Evolutionary conservation across 2,113 vertebrate genomes (phyloP), one percentile per base, ranked within the genome.

Genomic region (Archocentrus centrarchus): DNA sequence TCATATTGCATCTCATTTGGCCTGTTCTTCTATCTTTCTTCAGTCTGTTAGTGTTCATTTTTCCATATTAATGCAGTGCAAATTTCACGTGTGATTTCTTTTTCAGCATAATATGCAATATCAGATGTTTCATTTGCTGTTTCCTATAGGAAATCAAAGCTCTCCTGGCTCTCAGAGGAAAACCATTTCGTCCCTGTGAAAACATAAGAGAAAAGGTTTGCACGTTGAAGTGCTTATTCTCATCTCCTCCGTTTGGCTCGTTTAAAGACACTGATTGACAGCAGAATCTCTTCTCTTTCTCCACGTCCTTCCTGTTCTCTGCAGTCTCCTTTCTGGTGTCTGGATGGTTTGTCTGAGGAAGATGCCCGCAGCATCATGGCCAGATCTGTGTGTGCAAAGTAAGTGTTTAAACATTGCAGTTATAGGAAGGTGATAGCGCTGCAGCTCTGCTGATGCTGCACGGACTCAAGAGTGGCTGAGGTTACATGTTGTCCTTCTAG

Each of bases 301-400:
- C 1, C 55, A 60, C 20, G 14, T 75, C 3, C n/a, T 20, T 3
- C 64, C 14, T 76, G 22, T 64, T 82, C 59, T 77, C 20, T 63
- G 53, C 89, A 99, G 98, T 97, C 97, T 93, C 98, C 98, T 0
- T 99, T 99, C 93, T 99, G 97, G 97, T 96, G 97, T 90, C 96
- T 99, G 75, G 93, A 58, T 79, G 96, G 97, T 88, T 95, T 97
- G 78, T 97, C 95, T 13, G 98, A 99, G 93, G 97, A 97, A 7
- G 96, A 98, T 92, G 96, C 98, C 80, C 93, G 92, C 58, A 93
- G 95, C 53, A 89, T 99, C 62, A 99, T 99, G 98, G 96, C 96
- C 68, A 94, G 98, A 94, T 98, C 98, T 76, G 97, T 99, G 22
- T 99, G 98, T 96, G 97, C 97, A 94, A 99, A 99, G 98, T 99